Evolutionary conservation across 2,113 vertebrate genomes (phyloP).

Genomic region (Corapipo altera): DNA sequence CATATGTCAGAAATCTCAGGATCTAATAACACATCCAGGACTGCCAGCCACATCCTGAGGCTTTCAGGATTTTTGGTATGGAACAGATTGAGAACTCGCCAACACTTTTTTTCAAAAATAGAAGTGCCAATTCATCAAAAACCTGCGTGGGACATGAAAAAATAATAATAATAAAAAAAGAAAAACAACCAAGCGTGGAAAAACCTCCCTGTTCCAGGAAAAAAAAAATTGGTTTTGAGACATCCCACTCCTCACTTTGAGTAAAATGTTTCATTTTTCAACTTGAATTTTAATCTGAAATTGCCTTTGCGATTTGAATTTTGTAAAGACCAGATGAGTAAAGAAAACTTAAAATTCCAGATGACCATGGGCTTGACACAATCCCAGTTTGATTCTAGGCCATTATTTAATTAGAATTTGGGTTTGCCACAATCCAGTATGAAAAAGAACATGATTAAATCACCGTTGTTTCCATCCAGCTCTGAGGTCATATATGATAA

Average conservation of each 20-base stretch:
- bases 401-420: not conserved
- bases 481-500: not conserved
- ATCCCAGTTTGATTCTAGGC: not conserved
- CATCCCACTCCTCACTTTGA: not conserved
- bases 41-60: not conserved
- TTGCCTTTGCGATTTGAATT: not conserved
- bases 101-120: not conserved
- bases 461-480: not conserved
- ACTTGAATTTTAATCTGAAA: not conserved
- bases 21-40: not conserved
- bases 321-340: not conserved
- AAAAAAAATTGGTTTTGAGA: not conserved
- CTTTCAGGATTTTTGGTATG: not conserved
- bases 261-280: not conserved
- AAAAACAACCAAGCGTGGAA: not conserved
- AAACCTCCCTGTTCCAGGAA: not conserved
- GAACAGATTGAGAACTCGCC: slow-evolving; percentile 38
- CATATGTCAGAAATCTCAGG: not conserved
- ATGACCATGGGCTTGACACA: not conserved
- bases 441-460: not conserved
- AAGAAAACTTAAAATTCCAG: not conserved
- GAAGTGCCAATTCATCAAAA: slow-evolving; percentile 26
- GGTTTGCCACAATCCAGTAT: not conserved
- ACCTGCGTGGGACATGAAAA: not conserved
- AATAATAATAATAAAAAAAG: not conserved